Evolutionary conservation across 2,888 invertebrate species (phyloP), one percentile per base, ranked within the genome.

Genomic region (Tholera decimalis): DNA sequence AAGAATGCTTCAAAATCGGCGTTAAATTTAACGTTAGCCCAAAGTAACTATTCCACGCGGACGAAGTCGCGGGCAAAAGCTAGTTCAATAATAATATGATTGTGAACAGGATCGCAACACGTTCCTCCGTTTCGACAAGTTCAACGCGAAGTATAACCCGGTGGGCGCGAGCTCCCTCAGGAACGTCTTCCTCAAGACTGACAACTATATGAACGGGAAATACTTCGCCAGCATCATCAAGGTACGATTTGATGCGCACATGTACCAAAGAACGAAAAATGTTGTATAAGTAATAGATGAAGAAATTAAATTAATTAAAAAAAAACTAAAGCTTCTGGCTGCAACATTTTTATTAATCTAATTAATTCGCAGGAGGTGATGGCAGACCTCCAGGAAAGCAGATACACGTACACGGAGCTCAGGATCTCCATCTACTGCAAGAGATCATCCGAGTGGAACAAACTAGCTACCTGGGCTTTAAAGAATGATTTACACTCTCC

Each of bases 141-240:
- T 99, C 96, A 99, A 99, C 93, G 98, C 99, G 46, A 99, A 99
- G 92, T 99, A 99, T 93, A 99, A 99, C 95, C 99, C 99, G 0
- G 99, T 99, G 85, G 99, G 99, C 1, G 99, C 99, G 93, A 98
- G 98, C 82, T 96, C 98, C 61, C 96, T 99, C 60, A 96, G 99
- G 33, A 99, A 99, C 93, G 99, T 99, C 15, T 99, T 99, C 95
- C 97, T 99, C 68, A 99, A 99, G 95, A 99, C 99, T 0, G 99
- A 99, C 91, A 99, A 99, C 95, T 98, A 98, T 92, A 97, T 99
- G 88, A 97, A 98, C 86, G 99, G 99, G 64, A 98, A 98, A 93
- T 99, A 99, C 94, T 99, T 99, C 96, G 99, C 99, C 2, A 97
- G 98, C 87, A 98, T 99, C 75, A 98, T 99, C 55, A 99, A 99